Conservation (phyloP, 30 jellyfish, hydroid and myxozoan genomes). For the Aurelia sp. region DNA sequence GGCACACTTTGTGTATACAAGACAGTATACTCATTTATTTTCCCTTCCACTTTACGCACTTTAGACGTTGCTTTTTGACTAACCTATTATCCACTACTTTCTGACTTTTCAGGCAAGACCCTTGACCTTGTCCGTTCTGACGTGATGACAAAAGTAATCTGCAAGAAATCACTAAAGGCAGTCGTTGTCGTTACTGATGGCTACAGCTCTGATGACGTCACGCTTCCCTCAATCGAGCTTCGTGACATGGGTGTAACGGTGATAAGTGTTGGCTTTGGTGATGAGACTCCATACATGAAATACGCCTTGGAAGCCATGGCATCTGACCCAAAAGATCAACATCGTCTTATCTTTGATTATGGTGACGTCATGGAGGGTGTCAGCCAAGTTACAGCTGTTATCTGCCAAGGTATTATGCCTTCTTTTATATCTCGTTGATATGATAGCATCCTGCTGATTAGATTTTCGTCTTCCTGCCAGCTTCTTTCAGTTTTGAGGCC, state of each 20-base stretch:
- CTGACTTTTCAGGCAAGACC: conserved; percentile 77
- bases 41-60: too few relatives aligned
- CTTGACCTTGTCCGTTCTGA: conserved; percentile 92
- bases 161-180: conserved; percentile 77
- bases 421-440: too few relatives aligned
- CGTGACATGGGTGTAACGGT: conserved; percentile 93
- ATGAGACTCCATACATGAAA: conserved; percentile 89
- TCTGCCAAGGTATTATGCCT: conserved; percentile 84
- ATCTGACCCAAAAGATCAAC: conserved; percentile 87
- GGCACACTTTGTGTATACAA: too few relatives aligned
- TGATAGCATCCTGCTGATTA: too few relatives aligned
- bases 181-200: conserved; percentile 93
- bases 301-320: conserved; percentile 93
- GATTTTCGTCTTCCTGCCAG: too few relatives aligned
- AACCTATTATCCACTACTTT: too few relatives aligned
- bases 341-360: conserved; percentile 80
- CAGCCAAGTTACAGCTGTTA: conserved; percentile 72
- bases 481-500: too few relatives aligned
- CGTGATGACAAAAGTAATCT: conserved; percentile 75
- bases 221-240: conserved; percentile 80
- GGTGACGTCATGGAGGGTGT: conserved; percentile 90
- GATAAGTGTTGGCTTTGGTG: conserved; percentile 91
- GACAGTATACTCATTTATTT: too few relatives aligned
- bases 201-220: conserved; percentile 93
- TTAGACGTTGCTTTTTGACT: too few relatives aligned